Base-by-base conservation (phyloP, 2,888 invertebrate genomes). In the Prosapia bicincta region DNA sequence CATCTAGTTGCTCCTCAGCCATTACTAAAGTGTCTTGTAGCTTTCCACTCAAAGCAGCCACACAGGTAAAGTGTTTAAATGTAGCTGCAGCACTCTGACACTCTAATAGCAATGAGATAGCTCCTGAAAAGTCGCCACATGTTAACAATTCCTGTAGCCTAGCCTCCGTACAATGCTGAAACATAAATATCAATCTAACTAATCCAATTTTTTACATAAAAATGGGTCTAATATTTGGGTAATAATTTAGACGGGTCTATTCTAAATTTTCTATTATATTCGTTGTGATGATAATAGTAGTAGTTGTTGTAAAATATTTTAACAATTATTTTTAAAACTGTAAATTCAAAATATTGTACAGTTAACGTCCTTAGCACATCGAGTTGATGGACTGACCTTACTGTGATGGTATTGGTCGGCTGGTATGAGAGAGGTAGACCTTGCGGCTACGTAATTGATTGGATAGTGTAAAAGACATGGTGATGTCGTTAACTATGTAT, bases 1-100 rank as follows among this genome's bases (percentile, higher is more conserved):
- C 90, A 83, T 98, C 98, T 66, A 98, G 84, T 81, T 96, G 95
- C 79, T 96, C 95, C 83, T 98, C 98, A 0, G 96, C 95, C 87
- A 95, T 90, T 78, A 94, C 93, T 74, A 98, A 85, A 0, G 96
- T 97, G 83, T 98, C 97, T 84, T 97, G 96, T 0, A 98, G 86
- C 82, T 97, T 93, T 15, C 92, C 90, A 15, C 92, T 91, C 38
- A 98, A 85, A 77, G 96, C 96, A 66, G 95, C 92, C 66, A 98
- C 95, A 82, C 98, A 97, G n/a, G 90, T 90, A 82, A 94, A 98
- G 83, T 98, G 95, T 81, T 91, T 92, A 83, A 95, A 95, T 65
- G 90, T 92, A 0, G 90, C 89, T 0, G 97, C 96, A 0, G 93
- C 95, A 82, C 91, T 92, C 82, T 94, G 93, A 82, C 97, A 97